phyloP scores from a whole-genome alignment of 2,797 vertebrate genomes.

The Eulemur albifrons region DNA sequence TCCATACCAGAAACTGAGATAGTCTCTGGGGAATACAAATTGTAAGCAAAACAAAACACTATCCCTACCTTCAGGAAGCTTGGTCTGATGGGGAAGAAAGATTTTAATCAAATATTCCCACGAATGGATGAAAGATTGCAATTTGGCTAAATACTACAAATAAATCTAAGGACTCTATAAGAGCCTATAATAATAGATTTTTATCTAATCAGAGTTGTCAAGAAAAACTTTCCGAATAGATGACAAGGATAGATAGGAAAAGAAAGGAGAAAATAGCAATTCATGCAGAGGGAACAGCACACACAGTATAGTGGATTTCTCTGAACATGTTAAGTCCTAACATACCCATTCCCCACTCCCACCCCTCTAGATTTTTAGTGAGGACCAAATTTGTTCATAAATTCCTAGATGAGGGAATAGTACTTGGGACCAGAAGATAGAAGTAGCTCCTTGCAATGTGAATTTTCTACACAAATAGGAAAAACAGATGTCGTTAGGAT shows the following conservation, averaged over 20 bases:
- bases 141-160: not conserved
- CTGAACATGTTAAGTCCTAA: not conserved
- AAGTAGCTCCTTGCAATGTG: not conserved
- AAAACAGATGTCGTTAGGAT: not conserved
- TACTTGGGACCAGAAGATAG: not conserved
- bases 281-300: not conserved
- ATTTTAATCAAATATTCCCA: not conserved
- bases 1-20: not conserved
- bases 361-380: not conserved
- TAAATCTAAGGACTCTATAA: not conserved
- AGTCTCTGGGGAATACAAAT: not conserved
- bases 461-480: not conserved
- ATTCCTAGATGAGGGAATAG: not conserved
- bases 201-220: not conserved
- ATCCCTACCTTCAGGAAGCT: not conserved
- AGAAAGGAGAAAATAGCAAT: not conserved
- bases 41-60: not conserved
- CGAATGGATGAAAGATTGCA: not conserved
- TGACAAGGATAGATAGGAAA: not conserved
- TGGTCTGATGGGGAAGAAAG: not conserved
- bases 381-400: not conserved
- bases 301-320: not conserved
- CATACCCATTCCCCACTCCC: not conserved
- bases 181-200: not conserved
- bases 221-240: not conserved